Conservation (phyloP, 2,797 vertebrate species). For the Leptodactylus fallax region DNA sequence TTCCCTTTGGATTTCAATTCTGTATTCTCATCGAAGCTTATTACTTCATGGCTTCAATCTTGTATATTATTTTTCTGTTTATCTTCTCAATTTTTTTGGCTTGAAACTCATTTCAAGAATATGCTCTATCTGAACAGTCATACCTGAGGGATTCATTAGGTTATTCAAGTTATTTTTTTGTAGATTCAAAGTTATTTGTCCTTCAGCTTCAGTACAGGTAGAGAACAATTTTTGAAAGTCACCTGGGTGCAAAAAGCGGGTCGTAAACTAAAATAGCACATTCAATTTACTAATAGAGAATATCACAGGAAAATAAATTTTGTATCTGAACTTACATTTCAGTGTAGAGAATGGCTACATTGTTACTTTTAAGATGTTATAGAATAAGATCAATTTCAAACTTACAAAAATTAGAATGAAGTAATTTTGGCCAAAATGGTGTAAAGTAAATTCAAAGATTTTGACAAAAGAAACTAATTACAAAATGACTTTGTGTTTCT, state of each 20-base stretch:
- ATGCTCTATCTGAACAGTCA: constrained; percentile 5
- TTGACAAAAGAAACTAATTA: neutral
- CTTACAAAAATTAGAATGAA: neutral
- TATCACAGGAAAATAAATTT: neutral
- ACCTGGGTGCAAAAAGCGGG: neutral
- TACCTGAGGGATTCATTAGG: constrained; percentile 45
- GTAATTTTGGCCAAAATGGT: neutral
- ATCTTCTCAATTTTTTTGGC: constrained; percentile 38
- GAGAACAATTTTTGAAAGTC: constrained; percentile 35
- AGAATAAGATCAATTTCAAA: neutral
- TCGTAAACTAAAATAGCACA: neutral
- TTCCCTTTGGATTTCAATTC: constrained; percentile 59
- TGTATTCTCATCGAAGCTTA: constrained; percentile 33
- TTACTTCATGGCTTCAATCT: constrained; percentile 53
- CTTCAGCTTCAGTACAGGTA: neutral
- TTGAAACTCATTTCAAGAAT: constrained; percentile 49
- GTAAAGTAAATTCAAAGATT: neutral
- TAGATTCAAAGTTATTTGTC: constrained; percentile 48
- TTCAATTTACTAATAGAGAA: neutral
- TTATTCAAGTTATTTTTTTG: constrained; percentile 47
- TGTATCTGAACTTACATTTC: neutral
- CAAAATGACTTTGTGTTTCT: neutral
- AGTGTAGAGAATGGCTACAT: neutral
- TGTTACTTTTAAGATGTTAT: neutral
- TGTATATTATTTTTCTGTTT: constrained; percentile 57